phyloP scores from a whole-genome alignment of 23 tunicate species.

The Clavelina lepadiformis region DNA sequence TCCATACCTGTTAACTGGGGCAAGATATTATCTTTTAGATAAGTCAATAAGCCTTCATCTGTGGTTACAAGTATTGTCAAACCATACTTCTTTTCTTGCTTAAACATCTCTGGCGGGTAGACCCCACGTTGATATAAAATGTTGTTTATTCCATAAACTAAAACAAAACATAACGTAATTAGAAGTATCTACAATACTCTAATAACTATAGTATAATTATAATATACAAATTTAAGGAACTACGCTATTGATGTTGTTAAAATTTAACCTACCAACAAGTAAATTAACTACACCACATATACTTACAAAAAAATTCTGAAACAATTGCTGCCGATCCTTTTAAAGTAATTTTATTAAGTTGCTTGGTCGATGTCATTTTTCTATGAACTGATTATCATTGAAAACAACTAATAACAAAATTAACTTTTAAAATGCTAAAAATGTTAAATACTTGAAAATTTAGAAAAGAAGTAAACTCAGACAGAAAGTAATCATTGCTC shows the following conservation, averaged over 20 bases:
- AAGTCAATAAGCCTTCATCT: conserved; percentile 47
- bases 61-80: conserved; percentile 73
- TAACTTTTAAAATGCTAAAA: too few species aligned
- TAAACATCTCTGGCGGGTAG: conserved; percentile 91
- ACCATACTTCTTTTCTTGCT: conserved; percentile 88
- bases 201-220: not conserved
- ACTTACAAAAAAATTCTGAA: conserved; percentile 97
- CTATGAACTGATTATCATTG: too few species aligned
- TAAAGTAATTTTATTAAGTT: conserved; percentile 65
- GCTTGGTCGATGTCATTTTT: conserved; percentile 69
- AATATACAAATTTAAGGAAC: not conserved
- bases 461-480: too few species aligned
- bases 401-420: too few species aligned
- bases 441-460: too few species aligned
- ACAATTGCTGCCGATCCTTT: conserved; percentile 96
- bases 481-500: too few species aligned
- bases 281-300: not conserved
- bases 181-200: too few species aligned
- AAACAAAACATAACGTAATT: not conserved
- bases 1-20: conserved; percentile 75
- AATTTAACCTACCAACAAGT: not conserved
- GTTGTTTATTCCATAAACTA: conserved; percentile 92
- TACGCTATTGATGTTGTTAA: not conserved
- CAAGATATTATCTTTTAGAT: conserved; percentile 59
- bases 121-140: conserved; percentile 91